Evolutionary conservation across 1,140 invertebrate species (phyloP).

Genomic region (Drosophila nasuta): DNA sequence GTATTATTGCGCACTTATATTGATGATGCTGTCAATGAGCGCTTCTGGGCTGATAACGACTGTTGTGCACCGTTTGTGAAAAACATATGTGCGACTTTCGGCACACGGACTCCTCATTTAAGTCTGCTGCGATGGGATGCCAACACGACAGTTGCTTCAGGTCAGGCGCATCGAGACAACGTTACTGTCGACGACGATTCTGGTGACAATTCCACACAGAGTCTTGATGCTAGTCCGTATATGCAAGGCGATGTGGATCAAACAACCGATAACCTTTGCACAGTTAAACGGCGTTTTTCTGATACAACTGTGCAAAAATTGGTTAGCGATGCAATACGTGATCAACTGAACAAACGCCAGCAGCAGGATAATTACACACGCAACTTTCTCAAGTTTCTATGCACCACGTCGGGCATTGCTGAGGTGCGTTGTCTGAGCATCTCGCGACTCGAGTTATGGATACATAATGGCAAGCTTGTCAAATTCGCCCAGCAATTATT

Average conservation of each 20-base stretch:
- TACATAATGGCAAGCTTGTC: slow-evolving; percentile 97
- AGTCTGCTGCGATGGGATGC: slow-evolving; percentile 87
- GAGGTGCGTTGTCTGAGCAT: slow-evolving; percentile 93
- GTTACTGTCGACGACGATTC: slow-evolving; percentile 86
- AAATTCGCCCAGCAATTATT: slow-evolving; percentile 97
- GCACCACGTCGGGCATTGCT: slow-evolving; percentile 93
- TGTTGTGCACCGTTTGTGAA: slow-evolving; percentile 96
- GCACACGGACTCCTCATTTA: slow-evolving; percentile 91
- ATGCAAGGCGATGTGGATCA: slow-evolving; percentile 63
- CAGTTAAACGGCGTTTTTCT: slow-evolving; percentile 87
- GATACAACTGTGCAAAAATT: slow-evolving; percentile 92
- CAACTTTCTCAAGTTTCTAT: slow-evolving; percentile 94
- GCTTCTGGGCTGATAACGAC: slow-evolving; percentile 96
- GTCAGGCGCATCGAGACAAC: slow-evolving; percentile 83
- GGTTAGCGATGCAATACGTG: slow-evolving; percentile 94
- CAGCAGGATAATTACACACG: slow-evolving; percentile 94
- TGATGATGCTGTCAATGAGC: slow-evolving; percentile 96
- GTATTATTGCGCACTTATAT: slow-evolving; percentile 93
- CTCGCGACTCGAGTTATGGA: slow-evolving; percentile 95
- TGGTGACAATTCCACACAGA: slow-evolving; percentile 85
- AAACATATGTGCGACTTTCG: slow-evolving; percentile 95
- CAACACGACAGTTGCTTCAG: slow-evolving; percentile 76
- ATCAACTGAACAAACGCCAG: slow-evolving; percentile 93
- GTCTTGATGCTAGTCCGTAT: slow-evolving; percentile 66
- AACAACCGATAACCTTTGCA: slow-evolving; percentile 54